Conservation (phyloP, 2,113 vertebrate species). For the Gymnogyps californianus region DNA sequence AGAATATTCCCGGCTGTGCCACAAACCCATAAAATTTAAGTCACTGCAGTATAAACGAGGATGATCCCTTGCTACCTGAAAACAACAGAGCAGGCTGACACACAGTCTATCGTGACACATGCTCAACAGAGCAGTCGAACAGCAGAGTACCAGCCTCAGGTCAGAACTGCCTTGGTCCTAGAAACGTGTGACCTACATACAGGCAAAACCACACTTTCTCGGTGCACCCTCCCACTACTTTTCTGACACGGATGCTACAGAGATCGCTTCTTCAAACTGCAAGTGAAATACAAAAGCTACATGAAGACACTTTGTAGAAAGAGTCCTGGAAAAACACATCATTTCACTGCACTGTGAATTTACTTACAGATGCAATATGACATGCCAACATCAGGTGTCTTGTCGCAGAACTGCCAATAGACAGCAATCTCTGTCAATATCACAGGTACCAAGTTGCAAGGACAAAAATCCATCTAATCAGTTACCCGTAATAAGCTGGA, state of each 20-base stretch:
- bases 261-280: background rate
- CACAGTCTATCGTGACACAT: fast-evolving
- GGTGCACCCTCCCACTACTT: background rate
- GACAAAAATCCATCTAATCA: background rate
- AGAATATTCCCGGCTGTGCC: background rate
- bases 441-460: background rate
- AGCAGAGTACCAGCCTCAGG: background rate
- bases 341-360: background rate
- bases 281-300: background rate
- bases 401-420: background rate
- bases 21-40: background rate
- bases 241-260: background rate
- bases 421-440: background rate
- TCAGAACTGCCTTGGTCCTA: background rate
- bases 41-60: background rate
- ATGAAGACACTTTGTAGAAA: background rate
- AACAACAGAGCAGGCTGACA: background rate
- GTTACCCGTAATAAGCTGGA: background rate
- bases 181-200: background rate
- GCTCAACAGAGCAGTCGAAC: background rate
- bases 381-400: background rate
- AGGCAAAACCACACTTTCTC: background rate
- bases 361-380: background rate
- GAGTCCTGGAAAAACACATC: background rate
- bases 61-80: background rate